phyloP scores from a whole-genome alignment of 2,113 vertebrate genomes.

The Irena cyanogastra region DNA sequence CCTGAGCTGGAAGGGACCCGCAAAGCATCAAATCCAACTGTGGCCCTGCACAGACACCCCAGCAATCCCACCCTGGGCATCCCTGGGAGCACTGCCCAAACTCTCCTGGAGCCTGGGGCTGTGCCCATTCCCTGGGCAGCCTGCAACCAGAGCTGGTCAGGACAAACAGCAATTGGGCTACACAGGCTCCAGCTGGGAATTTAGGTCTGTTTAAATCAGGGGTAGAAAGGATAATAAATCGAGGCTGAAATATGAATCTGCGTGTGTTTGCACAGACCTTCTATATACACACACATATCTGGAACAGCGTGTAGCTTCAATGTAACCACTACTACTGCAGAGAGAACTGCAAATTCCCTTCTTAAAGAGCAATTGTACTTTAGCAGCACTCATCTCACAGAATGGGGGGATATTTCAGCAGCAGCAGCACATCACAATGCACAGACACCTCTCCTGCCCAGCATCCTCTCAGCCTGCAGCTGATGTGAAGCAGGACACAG shows the following conservation, averaged over 20 bases:
- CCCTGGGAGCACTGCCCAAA: accelerated
- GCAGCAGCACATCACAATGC: not conserved
- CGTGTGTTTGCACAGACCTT: not conserved
- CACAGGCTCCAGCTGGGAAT: not conserved
- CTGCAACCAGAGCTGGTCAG: not conserved
- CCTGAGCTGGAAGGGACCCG: not conserved
- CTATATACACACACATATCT: not conserved
- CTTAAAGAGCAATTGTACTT: not conserved
- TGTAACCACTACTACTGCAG: not conserved
- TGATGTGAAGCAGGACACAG: not conserved
- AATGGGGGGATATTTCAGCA: not conserved
- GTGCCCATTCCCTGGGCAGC: not conserved
- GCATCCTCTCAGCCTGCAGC: not conserved
- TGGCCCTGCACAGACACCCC: not conserved
- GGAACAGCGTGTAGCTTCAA: not conserved
- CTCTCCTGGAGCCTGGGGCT: accelerated
- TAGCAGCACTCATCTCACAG: not conserved
- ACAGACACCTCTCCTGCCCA: not conserved
- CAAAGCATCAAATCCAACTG: not conserved
- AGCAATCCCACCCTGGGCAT: not conserved
- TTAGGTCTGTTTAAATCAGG: not conserved
- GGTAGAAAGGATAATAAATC: not conserved
- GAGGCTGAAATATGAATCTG: not conserved
- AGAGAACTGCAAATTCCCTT: not conserved
- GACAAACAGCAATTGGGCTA: not conserved